A percentile compares a stretch with the other conserved stretches of the same genome.
Evolutionary conservation across 2,113 vertebrate genomes (phyloP).

Genomic region (Danio rerio): GRCz12tu NC_133180.1:34204001-34204500

Average conservation of each 20-base stretch:
- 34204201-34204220: no score
- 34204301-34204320: background rate
- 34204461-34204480: background rate
- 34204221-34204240: background rate
- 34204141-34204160: background rate
- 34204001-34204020: background rate
- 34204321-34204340: background rate
- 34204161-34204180: background rate
- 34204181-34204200: no score
- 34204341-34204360: background rate
- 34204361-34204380: constrained; percentile 9
- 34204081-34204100: no score
- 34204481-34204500: constrained; percentile 30
- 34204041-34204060: background rate
- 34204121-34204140: background rate
- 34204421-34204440: background rate
- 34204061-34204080: no score
- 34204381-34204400: background rate
- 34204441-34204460: background rate
- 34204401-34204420: constrained; percentile 10
- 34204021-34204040: background rate
- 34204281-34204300: background rate
- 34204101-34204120: no score
- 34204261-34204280: no score
- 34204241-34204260: background rate